A percentile compares a stretch with the other conserved stretches of the same genome.
These are phyloP conservation scores for Ariolimax columbianus DNA, from an alignment of 2,888 invertebrate species.

Conservation along the genomic window DNA sequence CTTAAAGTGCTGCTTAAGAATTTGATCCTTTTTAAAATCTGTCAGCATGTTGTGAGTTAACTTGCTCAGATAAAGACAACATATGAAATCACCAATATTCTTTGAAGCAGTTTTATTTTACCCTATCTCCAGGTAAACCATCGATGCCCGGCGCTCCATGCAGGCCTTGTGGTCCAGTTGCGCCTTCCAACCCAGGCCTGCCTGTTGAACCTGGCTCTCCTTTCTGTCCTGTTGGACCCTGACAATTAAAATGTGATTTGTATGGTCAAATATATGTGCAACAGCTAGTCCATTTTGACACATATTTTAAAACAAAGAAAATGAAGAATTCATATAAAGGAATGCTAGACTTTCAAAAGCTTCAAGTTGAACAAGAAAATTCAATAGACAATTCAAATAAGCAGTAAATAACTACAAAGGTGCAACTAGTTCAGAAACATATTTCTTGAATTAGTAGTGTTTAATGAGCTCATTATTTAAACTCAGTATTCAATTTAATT, in stretches of 20 bases:
- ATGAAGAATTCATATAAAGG: not conserved
- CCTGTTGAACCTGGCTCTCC: conserved; percentile 47
- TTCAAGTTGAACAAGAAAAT: not conserved
- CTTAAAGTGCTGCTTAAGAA: too few species aligned
- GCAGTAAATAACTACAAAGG: too few species aligned
- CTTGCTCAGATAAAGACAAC: too few species aligned
- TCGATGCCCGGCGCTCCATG: not conserved
- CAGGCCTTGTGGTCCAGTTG: conserved; percentile 45
- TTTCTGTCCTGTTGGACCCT: conserved; percentile 10
- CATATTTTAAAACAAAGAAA: not conserved
- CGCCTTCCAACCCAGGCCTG: conserved; percentile 48
- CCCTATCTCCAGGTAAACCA: not conserved
- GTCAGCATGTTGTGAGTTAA: too few species aligned
- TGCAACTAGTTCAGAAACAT: too few species aligned
- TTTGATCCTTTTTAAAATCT: too few species aligned
- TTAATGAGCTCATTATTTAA: too few species aligned
- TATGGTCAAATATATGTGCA: too few species aligned
- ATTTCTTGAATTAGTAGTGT: too few species aligned
- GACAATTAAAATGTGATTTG: not conserved
- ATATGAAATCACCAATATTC: too few species aligned
- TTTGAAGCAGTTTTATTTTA: too few species aligned
- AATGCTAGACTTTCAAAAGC: not conserved
- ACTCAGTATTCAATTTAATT: too few species aligned
- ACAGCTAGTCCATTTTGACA: not conserved
- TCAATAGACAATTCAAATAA: not conserved